Evolutionary conservation across 2,888 invertebrate genomes (phyloP).

Genomic region (Scaptomyza tumidula): DNA sequence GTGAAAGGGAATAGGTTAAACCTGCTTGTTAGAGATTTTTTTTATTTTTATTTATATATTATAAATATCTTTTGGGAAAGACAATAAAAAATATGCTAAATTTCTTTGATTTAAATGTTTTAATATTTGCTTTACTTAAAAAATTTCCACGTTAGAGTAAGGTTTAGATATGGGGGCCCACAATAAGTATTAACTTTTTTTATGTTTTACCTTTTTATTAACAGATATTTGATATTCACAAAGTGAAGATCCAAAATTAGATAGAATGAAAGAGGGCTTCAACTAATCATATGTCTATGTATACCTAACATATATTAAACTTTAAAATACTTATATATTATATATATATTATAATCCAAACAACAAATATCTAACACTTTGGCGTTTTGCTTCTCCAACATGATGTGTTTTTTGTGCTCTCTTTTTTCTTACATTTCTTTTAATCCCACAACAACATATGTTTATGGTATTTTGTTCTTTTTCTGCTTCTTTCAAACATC

Average conservation of each 20-base stretch:
- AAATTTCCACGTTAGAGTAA: too few species aligned
- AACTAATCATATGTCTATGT: conserved; percentile 1
- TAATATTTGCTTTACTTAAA: too few species aligned
- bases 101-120: too few species aligned
- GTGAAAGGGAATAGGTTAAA: not conserved
- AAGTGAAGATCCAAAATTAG: not conserved
- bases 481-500: conserved; percentile 58
- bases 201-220: too few species aligned
- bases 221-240: too few species aligned
- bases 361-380: conserved; percentile 54
- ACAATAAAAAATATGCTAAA: too few species aligned
- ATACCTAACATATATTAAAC: conserved; percentile 30
- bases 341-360: conserved; percentile 10
- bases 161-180: too few species aligned
- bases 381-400: conserved; percentile 61
- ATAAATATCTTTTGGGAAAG: not conserved
- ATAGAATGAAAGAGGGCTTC: not conserved
- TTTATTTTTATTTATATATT: not conserved
- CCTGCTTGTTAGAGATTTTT: not conserved
- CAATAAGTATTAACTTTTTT: too few species aligned
- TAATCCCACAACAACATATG: conserved; percentile 48
- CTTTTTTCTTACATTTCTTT: conserved; percentile 57
- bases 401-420: conserved; percentile 60
- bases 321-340: conserved; percentile 12
- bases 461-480: conserved; percentile 58